Percentiles rank a stretch among this genome's conserved stretches.
Evolutionary conservation across 2,888 invertebrate species (phyloP).

Genomic region (Cartodere bifasciata): DNA sequence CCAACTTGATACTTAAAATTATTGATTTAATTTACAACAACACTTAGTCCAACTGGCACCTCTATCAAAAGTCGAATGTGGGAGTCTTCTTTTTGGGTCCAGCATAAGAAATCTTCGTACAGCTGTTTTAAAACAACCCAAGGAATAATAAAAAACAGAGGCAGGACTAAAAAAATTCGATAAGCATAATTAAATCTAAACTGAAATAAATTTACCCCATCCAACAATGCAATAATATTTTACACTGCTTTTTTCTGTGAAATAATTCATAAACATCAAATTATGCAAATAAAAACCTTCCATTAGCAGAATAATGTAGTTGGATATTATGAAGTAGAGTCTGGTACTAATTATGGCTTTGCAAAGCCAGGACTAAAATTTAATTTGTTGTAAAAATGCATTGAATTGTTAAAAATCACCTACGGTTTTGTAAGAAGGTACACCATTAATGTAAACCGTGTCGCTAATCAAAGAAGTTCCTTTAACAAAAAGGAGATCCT

Average conservation of each 20-base stretch:
- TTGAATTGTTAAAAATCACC: conserved; percentile 13
- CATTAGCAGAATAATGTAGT: conserved; percentile 56
- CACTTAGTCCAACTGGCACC: conserved; percentile 44
- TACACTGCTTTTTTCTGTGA: conserved; percentile 48
- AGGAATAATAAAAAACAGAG: conserved; percentile 42
- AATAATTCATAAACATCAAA: conserved; percentile 49
- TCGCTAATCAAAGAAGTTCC: conserved; percentile 37
- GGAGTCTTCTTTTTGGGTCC: conserved; percentile 41
- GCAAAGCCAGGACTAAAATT: conserved; percentile 48
- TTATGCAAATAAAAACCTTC: conserved; percentile 59
- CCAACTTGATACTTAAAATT: conserved; percentile 2
- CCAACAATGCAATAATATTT: conserved; percentile 46
- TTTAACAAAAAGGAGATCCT: conserved; percentile 41
- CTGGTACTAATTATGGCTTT: conserved; percentile 46
- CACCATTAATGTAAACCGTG: conserved; percentile 29
- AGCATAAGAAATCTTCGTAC: conserved; percentile 44
- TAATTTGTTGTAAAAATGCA: conserved; percentile 6
- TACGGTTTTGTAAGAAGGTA: conserved; percentile 31
- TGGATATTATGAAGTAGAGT: conserved; percentile 52
- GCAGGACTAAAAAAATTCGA: conserved; percentile 36
- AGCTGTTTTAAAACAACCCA: conserved; percentile 43
- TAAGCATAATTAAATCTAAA: conserved; percentile 4
- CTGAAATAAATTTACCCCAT: conserved; percentile 44
- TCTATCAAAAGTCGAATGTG: conserved; percentile 41
- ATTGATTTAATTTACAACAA: conserved; percentile 37